These are phyloP conservation scores for Deroptyus accipitrinus DNA, from an alignment of 2,113 vertebrate genomes.

Conservation along the genomic window DNA sequence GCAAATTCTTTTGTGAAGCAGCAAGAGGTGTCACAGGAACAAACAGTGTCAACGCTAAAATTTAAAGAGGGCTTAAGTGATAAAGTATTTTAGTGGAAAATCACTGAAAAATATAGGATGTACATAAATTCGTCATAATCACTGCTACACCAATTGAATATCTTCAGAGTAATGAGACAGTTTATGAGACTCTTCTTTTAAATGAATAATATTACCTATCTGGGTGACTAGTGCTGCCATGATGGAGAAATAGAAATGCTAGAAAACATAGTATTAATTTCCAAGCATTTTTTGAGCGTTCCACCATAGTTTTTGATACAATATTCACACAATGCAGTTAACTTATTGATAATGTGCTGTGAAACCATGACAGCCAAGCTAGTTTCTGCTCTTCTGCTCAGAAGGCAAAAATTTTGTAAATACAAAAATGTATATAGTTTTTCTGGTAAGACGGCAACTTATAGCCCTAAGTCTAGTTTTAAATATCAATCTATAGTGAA, in stretches of 20 bases:
- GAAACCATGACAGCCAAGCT: not conserved
- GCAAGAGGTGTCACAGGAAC: not conserved
- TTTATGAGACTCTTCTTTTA: not conserved
- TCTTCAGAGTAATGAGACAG: slow-evolving; percentile 14
- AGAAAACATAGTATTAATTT: not conserved
- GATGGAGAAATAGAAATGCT: not conserved
- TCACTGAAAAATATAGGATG: not conserved
- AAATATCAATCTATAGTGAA: not conserved
- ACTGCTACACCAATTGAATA: slow-evolving; percentile 30
- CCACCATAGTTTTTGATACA: not conserved
- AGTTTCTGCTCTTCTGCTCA: not conserved
- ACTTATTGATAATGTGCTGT: not conserved
- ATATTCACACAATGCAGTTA: not conserved
- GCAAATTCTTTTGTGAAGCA: not conserved
- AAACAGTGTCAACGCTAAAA: not conserved
- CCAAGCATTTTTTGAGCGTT: not conserved
- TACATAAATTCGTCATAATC: slow-evolving; percentile 35
- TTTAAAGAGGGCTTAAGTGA: slow-evolving; percentile 1
- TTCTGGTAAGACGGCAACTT: not conserved
- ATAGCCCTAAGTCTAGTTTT: not conserved
- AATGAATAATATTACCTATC: not conserved
- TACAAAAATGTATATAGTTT: not conserved
- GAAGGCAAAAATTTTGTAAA: not conserved
- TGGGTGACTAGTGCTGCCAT: not conserved
- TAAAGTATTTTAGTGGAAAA: not conserved